Percentiles rank a stretch among this genome's conserved stretches.
Evolutionary conservation across 1,140 invertebrate species (phyloP).

Genomic region (Bombus consobrinus): DNA sequence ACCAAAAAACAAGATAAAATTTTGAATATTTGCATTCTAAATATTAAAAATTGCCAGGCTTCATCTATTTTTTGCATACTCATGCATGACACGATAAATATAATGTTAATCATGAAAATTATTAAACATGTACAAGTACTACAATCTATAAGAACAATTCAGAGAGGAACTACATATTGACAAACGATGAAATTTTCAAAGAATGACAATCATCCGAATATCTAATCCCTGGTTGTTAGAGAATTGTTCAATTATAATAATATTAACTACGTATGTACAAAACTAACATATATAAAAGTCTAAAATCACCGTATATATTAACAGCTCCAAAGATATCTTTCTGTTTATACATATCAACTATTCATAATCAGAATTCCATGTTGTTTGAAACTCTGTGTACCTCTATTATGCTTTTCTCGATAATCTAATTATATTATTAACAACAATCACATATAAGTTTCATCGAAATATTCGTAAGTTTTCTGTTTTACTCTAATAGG

Average conservation of each 20-base stretch:
- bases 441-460: background rate
- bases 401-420: background rate
- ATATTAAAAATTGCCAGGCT: background rate
- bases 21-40: background rate
- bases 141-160: constrained; percentile 19
- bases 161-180: background rate
- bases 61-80: background rate
- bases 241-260: constrained; percentile 21
- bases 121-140: background rate
- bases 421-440: constrained; percentile 15
- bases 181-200: background rate
- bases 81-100: constrained; percentile 9
- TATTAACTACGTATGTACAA: constrained; percentile 28
- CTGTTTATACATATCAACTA: background rate
- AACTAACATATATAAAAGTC: background rate
- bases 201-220: constrained; percentile 42
- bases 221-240: constrained; percentile 26
- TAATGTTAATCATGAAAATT: background rate
- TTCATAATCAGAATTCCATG: constrained; percentile 2
- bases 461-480: background rate
- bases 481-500: background rate
- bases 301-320: background rate
- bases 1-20: background rate
- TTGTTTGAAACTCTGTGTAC: background rate
- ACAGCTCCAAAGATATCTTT: background rate